Evolutionary conservation across 2,888 invertebrate species (phyloP).

Genomic region (Yponomeuta cagnagella): DNA sequence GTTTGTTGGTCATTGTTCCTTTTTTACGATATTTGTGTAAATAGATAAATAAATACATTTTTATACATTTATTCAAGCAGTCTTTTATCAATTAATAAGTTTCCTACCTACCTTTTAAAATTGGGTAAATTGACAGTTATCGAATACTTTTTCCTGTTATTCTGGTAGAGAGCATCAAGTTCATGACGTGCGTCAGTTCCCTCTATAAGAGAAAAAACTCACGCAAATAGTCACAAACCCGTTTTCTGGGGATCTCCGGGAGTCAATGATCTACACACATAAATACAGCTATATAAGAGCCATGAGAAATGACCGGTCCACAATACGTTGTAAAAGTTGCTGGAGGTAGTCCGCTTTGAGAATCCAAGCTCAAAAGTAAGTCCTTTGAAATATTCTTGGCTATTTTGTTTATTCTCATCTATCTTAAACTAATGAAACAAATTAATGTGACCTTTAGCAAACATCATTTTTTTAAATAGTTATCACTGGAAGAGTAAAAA

Average conservation of each 20-base stretch:
- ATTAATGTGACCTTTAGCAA: no score
- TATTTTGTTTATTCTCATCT: not conserved
- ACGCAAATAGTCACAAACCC: slow-evolving; percentile 5
- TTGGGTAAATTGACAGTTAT: not conserved
- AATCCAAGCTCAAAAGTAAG: not conserved
- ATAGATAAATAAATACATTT: not conserved
- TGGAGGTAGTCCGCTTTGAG: not conserved
- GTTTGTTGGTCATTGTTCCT: not conserved
- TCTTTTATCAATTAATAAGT: not conserved
- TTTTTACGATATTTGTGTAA: not conserved
- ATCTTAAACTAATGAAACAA: no score
- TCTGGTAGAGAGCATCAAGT: not conserved
- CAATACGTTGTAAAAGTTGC: not conserved
- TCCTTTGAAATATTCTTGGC: not conserved
- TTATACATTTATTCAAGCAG: not conserved
- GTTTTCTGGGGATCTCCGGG: slow-evolving; percentile 11
- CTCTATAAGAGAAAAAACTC: not conserved
- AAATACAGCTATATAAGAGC: slow-evolving; percentile 10
- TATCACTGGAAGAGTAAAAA: no score
- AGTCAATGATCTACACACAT: slow-evolving; percentile 9
- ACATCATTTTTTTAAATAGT: no score
- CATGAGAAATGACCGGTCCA: not conserved
- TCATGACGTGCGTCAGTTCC: not conserved
- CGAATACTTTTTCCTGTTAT: not conserved
- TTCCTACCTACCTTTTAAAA: not conserved